Evolutionary conservation across 1,140 invertebrate species (phyloP), one percentile per base, ranked within the genome.

Genomic region (Cydia amplana): DNA sequence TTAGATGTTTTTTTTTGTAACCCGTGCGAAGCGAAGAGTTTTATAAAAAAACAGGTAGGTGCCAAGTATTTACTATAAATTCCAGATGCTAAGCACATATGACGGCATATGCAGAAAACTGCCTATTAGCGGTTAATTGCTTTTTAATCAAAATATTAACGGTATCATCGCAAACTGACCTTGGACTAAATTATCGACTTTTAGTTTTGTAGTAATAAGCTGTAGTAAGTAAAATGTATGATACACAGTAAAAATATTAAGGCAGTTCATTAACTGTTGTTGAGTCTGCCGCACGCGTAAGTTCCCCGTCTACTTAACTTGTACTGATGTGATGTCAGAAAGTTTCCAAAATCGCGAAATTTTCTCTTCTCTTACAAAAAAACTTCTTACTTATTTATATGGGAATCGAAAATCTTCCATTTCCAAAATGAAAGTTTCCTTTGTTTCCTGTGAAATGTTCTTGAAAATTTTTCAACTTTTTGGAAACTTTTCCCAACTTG

Each of bases 81-180:
- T 51, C 43, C 49, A 51, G 49, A 51, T 51, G 16, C 2, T 51
- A 18, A 46, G 3, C 43, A 16, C n/a, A 51, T 51, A 51, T 18
- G 49, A 32, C 3, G 12, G n/a, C 49, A 18, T 51, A 51, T 51
- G 16, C 16, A 20, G 10, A 60, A 60, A 60, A 60, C 18, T 60
- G 12, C 55, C 20, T 60, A 60, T 60, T 60, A 60, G 55, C 20
- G 55, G 10, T 60, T 60, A 60, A 60, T 60, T 60, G 55, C 55
- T 4, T 23, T 18, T 60, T 60, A 60, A 23, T 60, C 55, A 23
- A 60, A 60, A 60, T 60, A 60, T 60, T 7, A 60, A 60, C 55
- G 12, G 55, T 60, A 23, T 23, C 20, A 60, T 6, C 18, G 12
- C 18, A 60, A 60, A 60, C 16, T 60, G 18, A 60, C 55, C 55